Conservation (phyloP, 2,113 vertebrate species). For the Lathamus discolor region DNA sequence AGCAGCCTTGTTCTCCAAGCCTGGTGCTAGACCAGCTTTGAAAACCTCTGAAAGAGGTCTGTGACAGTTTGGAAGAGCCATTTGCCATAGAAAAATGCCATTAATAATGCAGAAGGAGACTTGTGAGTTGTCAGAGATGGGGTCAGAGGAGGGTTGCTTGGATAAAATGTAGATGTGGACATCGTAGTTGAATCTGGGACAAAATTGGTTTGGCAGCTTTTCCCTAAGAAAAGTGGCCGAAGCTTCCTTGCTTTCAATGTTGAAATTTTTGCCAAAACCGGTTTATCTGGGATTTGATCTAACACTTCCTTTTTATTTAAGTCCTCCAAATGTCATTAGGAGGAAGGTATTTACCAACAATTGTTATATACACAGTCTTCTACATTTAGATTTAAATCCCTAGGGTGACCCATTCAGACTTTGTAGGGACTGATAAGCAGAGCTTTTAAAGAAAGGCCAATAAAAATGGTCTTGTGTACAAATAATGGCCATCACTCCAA, state of each 20-base stretch:
- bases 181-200: neutral
- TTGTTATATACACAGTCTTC: neutral
- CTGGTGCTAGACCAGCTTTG: neutral
- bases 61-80: neutral
- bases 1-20: neutral
- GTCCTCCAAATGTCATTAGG: neutral
- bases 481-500: neutral
- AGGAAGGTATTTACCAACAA: neutral
- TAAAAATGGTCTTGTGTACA: neutral
- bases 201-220: neutral
- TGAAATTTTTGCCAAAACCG: neutral
- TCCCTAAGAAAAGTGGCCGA: neutral
- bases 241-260: neutral
- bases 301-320: neutral
- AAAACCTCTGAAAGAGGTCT: neutral
- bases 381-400: neutral
- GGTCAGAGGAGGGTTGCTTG: neutral
- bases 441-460: neutral
- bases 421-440: neutral
- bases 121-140: neutral
- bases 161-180: neutral
- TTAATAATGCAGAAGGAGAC: neutral
- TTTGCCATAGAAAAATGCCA: neutral
- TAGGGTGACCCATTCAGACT: neutral
- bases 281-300: neutral